A percentile compares a stretch with the other conserved stretches of the same genome.
Evolutionary conservation across 2,797 vertebrate species (phyloP).

Genomic region (Miichthys miiuy): DNA sequence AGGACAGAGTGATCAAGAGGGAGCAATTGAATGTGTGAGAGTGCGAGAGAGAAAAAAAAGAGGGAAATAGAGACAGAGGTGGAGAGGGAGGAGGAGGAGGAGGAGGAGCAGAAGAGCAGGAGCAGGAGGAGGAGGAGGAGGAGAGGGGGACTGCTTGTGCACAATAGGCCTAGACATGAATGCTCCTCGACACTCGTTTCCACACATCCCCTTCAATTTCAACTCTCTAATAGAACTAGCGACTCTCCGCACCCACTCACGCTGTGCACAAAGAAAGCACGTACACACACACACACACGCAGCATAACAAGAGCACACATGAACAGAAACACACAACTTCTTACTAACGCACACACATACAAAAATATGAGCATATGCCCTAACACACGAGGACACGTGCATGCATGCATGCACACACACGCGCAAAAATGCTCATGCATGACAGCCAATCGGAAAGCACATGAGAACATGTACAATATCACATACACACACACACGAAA

Average conservation of each 20-base stretch:
- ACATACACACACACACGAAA: conserved; percentile 10
- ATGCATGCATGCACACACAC: conserved; percentile 9
- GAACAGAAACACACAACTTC: conserved; percentile 32
- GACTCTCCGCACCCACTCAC: conserved; percentile 68
- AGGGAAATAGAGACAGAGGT: conserved; percentile 67
- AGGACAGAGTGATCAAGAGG: conserved; percentile 75
- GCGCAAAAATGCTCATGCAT: conserved; percentile 17
- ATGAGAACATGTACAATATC: conserved; percentile 36
- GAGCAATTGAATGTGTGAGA: conserved; percentile 72
- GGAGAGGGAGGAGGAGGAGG: conserved; percentile 48
- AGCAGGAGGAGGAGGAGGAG: conserved; percentile 8
- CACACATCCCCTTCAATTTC: conserved; percentile 83
- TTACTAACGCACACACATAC: conserved; percentile 33
- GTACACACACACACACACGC: neutral
- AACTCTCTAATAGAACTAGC: conserved; percentile 80
- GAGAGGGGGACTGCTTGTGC: conserved; percentile 55
- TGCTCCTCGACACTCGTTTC: conserved; percentile 82
- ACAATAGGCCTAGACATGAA: conserved; percentile 83
- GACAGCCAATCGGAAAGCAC: conserved; percentile 18
- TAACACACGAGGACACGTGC: neutral
- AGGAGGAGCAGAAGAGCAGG: neutral
- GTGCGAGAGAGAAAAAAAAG: conserved; percentile 52
- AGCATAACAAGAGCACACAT: conserved; percentile 25
- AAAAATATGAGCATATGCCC: conserved; percentile 7
- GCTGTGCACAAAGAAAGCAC: conserved; percentile 58